These are phyloP conservation scores for Rhinopomastus cyanomelas DNA, from an alignment of 2,113 vertebrate genomes.

Conservation along the genomic window DNA sequence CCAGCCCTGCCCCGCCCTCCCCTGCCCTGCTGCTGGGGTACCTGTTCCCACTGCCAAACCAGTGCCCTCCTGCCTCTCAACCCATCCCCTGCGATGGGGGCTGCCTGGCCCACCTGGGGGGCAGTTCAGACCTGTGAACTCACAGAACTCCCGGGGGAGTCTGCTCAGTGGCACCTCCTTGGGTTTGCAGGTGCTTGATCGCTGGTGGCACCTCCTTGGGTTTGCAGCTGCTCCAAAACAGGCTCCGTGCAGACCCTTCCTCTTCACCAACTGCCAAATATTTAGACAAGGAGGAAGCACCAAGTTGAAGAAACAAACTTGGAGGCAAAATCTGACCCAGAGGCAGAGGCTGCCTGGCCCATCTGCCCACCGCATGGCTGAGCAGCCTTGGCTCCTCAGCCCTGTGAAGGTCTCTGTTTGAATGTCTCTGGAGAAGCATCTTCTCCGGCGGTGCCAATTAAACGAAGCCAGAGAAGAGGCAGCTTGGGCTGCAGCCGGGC, in stretches of 20 bases:
- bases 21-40: fast-evolving
- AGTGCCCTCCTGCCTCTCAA: not conserved
- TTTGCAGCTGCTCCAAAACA: not conserved
- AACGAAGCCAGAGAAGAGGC: conserved; percentile 22
- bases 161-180: no score
- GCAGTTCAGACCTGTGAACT: no score
- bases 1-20: not conserved
- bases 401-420: not conserved
- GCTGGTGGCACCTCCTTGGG: not conserved
- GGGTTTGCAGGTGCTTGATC: not conserved
- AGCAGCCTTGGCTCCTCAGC: not conserved
- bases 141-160: no score
- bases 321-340: not conserved
- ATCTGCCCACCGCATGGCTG: not conserved
- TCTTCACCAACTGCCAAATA: not conserved
- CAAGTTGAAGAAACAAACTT: not conserved
- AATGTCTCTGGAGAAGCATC: conserved; percentile 15
- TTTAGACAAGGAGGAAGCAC: not conserved
- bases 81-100: not conserved
- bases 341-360: not conserved
- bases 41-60: not conserved
- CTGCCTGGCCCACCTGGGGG: not conserved
- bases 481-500: not conserved
- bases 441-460: conserved; percentile 54
- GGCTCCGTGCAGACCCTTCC: not conserved